phyloP scores from a whole-genome alignment of 2,888 invertebrate species.

The Oligia latruncula region DNA sequence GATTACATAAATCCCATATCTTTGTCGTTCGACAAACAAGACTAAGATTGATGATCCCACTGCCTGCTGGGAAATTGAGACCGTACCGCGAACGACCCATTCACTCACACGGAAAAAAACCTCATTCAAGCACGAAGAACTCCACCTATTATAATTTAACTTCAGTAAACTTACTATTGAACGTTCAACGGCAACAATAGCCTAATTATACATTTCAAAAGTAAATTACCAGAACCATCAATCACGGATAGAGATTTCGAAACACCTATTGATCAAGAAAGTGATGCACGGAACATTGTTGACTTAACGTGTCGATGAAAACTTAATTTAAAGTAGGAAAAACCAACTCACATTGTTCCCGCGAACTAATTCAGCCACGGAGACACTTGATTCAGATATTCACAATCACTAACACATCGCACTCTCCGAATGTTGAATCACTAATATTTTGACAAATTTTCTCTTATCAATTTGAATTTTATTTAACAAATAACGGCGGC shows the following conservation, averaged over 20 bases:
- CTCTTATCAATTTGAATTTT: slow-evolving; percentile 4
- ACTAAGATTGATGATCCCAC: slow-evolving; percentile 80
- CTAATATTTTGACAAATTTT: slow-evolving; percentile 14
- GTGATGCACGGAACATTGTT: slow-evolving; percentile 42
- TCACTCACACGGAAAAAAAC: slow-evolving; percentile 75
- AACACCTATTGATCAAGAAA: slow-evolving; percentile 58
- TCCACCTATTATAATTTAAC: slow-evolving; percentile 72
- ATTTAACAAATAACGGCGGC: slow-evolving; percentile 23
- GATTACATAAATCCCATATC: slow-evolving; percentile 72
- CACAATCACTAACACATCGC: slow-evolving; percentile 67
- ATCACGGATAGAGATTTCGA: slow-evolving; percentile 73
- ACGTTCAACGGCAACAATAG: slow-evolving; percentile 81
- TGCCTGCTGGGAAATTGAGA: slow-evolving; percentile 79
- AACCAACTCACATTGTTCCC: slow-evolving; percentile 66
- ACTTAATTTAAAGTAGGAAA: slow-evolving; percentile 56
- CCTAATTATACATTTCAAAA: slow-evolving; percentile 81
- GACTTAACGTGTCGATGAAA: slow-evolving; percentile 49
- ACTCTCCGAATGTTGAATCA: slow-evolving; percentile 24
- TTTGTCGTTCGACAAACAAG: slow-evolving; percentile 83
- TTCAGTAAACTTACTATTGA: slow-evolving; percentile 75
- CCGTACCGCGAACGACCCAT: slow-evolving; percentile 68
- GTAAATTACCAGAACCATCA: slow-evolving; percentile 80
- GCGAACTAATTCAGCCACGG: slow-evolving; percentile 36
- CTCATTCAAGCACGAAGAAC: slow-evolving; percentile 68
- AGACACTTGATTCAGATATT: slow-evolving; percentile 28